Evolutionary conservation across 2,113 vertebrate species (phyloP), one percentile per base, ranked within the genome.

Genomic region (Salvelinus namaycush): DNA sequence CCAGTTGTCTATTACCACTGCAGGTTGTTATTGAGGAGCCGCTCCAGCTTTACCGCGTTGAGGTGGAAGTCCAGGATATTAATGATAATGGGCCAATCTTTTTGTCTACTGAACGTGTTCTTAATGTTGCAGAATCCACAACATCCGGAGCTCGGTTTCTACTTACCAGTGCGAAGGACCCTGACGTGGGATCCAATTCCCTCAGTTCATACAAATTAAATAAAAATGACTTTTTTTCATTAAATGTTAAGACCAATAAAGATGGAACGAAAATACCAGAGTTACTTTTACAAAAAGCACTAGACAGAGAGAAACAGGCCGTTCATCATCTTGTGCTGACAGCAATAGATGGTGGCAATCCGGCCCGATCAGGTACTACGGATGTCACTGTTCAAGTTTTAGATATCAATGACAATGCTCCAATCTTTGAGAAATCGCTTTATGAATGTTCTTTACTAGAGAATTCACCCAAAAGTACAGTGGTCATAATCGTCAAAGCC

Each of bases 351-450:
- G 89, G 93, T 11, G 93, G 92, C 29, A 87, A 83, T 79, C 95
- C 93, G 0, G 84, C 87, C 34, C 93, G 80, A 84, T 95, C 94
- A 2, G 94, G 95, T 26, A 94, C 94, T 9, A 87, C 91, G 2
- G 73, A 86, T 18, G 84, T 96, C 72, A 87, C 77, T 0, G 79
- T 96, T 39, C 83, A 88, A 1, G 88, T 96, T 59, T 76, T 95
- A 83, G 95, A 97, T 76, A 85, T 80, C 51, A 98, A 96, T 70
- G 96, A 98, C 82, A 97, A 98, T 13, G 90, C 94, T 7, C 96
- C 96, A 0, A 87, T 92, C 48, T 98, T 96, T 65, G 84, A 92
- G 59, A 89, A 89, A 18, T 51, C 90, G 0, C 57, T 89, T 1
- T 96, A 96, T 83, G 95, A 94, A 75, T 87, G 94, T 0, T 85